Evolutionary conservation across 2,888 invertebrate genomes (phyloP), one percentile per base, ranked within the genome.

Genomic region (Heliconius ismenius): DNA sequence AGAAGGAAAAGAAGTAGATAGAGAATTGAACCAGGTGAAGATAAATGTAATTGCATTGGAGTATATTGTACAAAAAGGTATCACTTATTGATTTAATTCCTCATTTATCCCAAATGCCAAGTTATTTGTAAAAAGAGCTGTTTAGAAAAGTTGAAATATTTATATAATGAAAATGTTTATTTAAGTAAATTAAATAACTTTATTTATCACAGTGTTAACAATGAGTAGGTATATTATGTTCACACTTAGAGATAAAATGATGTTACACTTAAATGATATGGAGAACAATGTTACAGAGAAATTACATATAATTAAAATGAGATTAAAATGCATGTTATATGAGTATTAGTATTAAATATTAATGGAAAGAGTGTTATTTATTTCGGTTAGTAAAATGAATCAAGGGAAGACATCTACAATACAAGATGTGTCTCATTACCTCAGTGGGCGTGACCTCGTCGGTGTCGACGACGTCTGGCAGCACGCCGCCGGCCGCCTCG

Each of bases 401-500:
- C 80, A 93, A 86, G 77, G 93, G 91, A 76, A 94, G 90, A 84
- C 93, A 94, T 87, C 90, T 93, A 91, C 92, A 94, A 84, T 93
- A 93, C 78, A 92, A 86, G 81, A 89, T 86, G 79, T 92, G 90
- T 90, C 90, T 90, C 84, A 90, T 93, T 94, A 94, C 94, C 94
- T 94, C 94, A 73, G 94, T 92, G 63, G 94, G 94, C 24, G 94
- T 93, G 80, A 89, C 91, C 81, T 94, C 94, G 75, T 94, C 94
- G 24, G 93, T 91, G 85, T 94, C 94, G 69, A 94, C 92, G 75
- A 93, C 92, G 82, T 94, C 94, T 3, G 94, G 94, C 62, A 94
- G 86, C 65, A 87, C 86, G 65, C 91, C 93, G 0, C 88, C 85
- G 58, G 77, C 77, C 62, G 77, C 84, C 28, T 89, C 90, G 26